Evolutionary conservation across 1,140 invertebrate genomes (phyloP).

Genomic region (Dendrolimus kikuchii): DNA sequence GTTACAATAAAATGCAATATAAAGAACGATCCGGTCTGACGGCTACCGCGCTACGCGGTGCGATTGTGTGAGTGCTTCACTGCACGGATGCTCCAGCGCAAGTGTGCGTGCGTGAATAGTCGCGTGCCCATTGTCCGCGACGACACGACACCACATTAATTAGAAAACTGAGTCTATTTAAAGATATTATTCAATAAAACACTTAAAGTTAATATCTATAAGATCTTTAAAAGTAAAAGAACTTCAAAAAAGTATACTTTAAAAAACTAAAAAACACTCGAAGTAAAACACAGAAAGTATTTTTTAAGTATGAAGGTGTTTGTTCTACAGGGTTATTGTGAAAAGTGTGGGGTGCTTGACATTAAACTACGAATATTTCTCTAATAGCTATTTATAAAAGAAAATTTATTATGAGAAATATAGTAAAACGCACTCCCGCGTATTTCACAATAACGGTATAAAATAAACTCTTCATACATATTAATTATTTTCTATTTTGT

Average conservation of each 20-base stretch:
- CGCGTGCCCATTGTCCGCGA: not conserved
- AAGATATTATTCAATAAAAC: too few relatives aligned
- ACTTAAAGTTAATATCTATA: not conserved
- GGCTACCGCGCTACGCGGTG: conserved; percentile 15
- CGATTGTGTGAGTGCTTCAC: conserved; percentile 1
- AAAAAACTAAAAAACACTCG: not conserved
- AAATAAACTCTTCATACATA: too few relatives aligned
- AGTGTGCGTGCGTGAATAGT: not conserved
- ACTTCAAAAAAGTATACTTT: not conserved
- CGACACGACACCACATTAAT: not conserved
- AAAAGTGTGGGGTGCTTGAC: too few relatives aligned
- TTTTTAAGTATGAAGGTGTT: too few relatives aligned
- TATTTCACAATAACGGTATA: too few relatives aligned
- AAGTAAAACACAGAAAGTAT: too few relatives aligned
- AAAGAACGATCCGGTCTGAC: conserved; percentile 12
- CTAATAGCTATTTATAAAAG: too few relatives aligned
- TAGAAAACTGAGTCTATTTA: not conserved
- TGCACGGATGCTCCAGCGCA: not conserved
- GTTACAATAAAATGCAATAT: conserved; percentile 9
- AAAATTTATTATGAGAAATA: too few relatives aligned
- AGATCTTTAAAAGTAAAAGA: not conserved
- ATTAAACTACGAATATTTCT: too few relatives aligned
- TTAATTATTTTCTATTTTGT: too few relatives aligned
- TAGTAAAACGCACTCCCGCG: too few relatives aligned
- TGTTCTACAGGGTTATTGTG: too few relatives aligned